Evolutionary conservation across 2,797 vertebrate species (phyloP).

Genomic region (Crypturellus tataupa): DNA sequence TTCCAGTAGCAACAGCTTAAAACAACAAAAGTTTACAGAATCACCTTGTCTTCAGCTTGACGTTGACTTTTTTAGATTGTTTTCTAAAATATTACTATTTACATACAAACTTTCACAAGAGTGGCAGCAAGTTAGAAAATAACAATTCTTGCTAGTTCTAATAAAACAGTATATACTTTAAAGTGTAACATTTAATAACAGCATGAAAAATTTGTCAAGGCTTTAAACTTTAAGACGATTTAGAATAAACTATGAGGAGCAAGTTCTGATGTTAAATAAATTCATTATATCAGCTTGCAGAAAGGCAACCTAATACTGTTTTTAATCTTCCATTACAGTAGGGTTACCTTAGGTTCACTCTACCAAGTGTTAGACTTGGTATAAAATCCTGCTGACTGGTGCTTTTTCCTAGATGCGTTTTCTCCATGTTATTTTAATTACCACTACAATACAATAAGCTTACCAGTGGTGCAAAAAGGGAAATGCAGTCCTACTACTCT

Average conservation of each 20-base stretch:
- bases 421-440: not conserved
- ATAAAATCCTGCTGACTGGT: not conserved
- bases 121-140: constrained; percentile 24
- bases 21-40: not conserved
- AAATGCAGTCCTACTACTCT: constrained; percentile 8
- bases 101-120: not conserved
- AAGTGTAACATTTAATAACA: not conserved
- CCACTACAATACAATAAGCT: not conserved
- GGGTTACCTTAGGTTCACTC: constrained; percentile 43
- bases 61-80: not conserved
- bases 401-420: not conserved
- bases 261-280: not conserved
- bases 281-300: not conserved
- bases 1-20: not conserved
- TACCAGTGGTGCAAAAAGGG: not conserved
- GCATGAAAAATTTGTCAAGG: not conserved
- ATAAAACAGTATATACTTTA: not conserved
- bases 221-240: not conserved
- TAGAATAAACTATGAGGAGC: not conserved
- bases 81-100: not conserved
- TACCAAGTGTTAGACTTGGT: not conserved
- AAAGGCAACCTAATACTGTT: constrained; percentile 1
- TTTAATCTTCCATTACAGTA: not conserved
- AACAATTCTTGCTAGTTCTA: not conserved
- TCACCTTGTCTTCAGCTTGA: not conserved